These are phyloP conservation scores for Heliconius erato DNA, from an alignment of 2,888 invertebrate species.

Conservation along the genomic window DNA sequence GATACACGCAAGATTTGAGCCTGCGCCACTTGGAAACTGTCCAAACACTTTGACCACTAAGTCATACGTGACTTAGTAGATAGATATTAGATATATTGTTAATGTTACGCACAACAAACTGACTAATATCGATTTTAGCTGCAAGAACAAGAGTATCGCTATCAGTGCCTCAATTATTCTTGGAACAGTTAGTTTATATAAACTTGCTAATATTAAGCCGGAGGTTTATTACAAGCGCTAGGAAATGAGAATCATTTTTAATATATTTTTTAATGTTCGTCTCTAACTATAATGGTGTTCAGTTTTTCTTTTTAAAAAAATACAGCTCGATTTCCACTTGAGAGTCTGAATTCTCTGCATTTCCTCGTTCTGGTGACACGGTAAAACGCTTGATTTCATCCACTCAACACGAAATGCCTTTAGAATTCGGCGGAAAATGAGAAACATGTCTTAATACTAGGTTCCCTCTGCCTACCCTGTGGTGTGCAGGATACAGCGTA, in stretches of 20 bases:
- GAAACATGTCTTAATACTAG: too few species aligned
- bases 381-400: neutral
- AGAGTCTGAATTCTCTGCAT: neutral
- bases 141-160: neutral
- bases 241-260: constrained; percentile 10
- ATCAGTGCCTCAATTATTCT: neutral
- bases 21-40: too few species aligned
- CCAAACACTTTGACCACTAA: too few species aligned
- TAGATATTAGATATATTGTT: too few species aligned
- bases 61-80: too few species aligned
- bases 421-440: too few species aligned
- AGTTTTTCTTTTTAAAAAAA: neutral
- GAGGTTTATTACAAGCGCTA: constrained; percentile 21
- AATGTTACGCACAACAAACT: neutral
- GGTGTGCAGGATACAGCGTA: too few species aligned
- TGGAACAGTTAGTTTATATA: neutral
- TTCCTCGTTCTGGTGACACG: neutral
- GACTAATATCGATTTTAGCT: neutral
- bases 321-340: neutral
- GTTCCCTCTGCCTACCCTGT: too few species aligned
- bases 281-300: neutral
- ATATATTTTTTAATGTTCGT: neutral
- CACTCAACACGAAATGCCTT: neutral
- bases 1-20: too few species aligned
- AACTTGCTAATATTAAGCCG: neutral